These are phyloP conservation scores for Anser cygnoides DNA, from an alignment of 2,113 vertebrate genomes.

Conservation along the genomic window DNA sequence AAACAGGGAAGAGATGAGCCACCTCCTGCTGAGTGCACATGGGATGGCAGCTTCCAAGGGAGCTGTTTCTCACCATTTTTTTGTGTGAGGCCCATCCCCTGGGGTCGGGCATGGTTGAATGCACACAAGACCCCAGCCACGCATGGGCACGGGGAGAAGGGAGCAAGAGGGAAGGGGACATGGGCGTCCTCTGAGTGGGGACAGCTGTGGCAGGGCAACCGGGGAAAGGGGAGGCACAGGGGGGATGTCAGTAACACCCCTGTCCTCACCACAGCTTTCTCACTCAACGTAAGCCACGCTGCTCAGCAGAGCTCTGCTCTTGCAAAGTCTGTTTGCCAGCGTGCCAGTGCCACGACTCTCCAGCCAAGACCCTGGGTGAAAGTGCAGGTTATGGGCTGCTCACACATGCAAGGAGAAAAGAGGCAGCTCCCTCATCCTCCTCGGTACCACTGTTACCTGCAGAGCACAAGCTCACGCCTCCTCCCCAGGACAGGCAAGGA, in stretches of 20 bases:
- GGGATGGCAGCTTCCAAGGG: not conserved
- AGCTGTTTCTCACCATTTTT: not conserved
- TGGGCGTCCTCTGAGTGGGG: fast-evolving
- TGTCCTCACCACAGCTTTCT: not conserved
- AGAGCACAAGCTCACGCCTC: not conserved
- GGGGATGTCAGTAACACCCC: not conserved
- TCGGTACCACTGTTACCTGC: not conserved
- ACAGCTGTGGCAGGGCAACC: not conserved
- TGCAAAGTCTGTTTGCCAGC: not conserved
- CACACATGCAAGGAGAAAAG: too few species aligned
- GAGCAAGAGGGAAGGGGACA: fast-evolving
- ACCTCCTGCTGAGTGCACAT: fast-evolving
- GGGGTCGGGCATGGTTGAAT: not conserved
- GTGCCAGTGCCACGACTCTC: not conserved
- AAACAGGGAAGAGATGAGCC: fast-evolving
- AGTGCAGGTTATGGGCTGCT: fast-evolving
- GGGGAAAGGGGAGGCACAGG: not conserved
- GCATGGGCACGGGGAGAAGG: not conserved
- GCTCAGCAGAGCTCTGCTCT: not conserved
- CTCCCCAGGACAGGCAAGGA: fast-evolving
- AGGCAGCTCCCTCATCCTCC: not conserved
- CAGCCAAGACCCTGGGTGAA: fast-evolving
- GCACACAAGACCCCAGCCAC: fast-evolving
- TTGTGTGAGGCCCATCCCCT: not conserved
- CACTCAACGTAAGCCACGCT: fast-evolving